Evolutionary conservation across 1,140 invertebrate genomes (phyloP).

Genomic region (Manduca sexta): DNA sequence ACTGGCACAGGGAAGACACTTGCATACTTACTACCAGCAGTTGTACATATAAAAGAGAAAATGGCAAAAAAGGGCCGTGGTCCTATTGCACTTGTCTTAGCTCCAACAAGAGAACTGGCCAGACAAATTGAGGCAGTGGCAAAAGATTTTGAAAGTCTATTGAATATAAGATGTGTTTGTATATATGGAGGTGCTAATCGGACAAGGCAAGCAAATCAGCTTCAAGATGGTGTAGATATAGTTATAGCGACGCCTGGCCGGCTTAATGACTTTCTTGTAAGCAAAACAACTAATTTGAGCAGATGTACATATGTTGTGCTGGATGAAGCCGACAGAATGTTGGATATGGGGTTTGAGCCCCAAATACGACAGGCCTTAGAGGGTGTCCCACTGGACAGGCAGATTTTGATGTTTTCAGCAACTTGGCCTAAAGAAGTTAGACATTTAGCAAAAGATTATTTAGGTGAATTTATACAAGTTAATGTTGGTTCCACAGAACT

Average conservation of each 20-base stretch:
- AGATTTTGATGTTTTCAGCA: conserved; percentile 79
- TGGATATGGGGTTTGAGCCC: conserved; percentile 98
- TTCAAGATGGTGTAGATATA: conserved; percentile 89
- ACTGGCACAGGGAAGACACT: conserved; percentile 94
- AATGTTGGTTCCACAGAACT: conserved; percentile 84
- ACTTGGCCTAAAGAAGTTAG: conserved; percentile 89
- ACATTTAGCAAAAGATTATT: conserved; percentile 82
- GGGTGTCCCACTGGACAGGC: conserved; percentile 73
- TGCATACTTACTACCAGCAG: conserved; percentile 85
- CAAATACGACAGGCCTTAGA: conserved; percentile 95
- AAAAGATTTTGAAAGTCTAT: conserved; percentile 86
- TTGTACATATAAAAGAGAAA: conserved; percentile 94
- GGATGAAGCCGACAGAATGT: conserved; percentile 88
- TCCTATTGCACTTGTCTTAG: conserved; percentile 90
- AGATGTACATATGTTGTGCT: conserved; percentile 84
- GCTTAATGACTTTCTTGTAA: conserved; percentile 95
- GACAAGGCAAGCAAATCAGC: conserved; percentile 80
- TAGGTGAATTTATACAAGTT: conserved; percentile 83
- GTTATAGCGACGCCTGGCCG: conserved; percentile 95
- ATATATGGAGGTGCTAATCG: conserved; percentile 96
- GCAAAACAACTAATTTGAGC: conserved; percentile 87
- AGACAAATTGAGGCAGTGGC: conserved; percentile 97
- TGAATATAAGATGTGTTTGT: conserved; percentile 89
- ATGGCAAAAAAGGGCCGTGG: conserved; percentile 85
- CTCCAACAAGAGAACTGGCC: conserved; percentile 95